phyloP scores from a whole-genome alignment of 2,888 invertebrate species.

The Agrotis puta region DNA sequence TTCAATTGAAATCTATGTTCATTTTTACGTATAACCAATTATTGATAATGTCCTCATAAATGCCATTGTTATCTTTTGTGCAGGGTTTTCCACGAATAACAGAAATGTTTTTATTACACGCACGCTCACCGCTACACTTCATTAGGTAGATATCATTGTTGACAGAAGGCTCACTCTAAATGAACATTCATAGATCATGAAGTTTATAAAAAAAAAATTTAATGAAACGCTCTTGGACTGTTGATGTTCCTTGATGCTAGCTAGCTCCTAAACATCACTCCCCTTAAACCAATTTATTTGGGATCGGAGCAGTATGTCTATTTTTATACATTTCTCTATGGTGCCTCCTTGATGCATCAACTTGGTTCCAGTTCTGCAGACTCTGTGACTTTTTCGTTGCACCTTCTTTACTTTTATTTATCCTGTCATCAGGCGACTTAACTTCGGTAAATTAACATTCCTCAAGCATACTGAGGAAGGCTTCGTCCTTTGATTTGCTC shows the following conservation, averaged over 20 bases:
- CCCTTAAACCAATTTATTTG: background rate
- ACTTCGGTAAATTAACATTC: slow-evolving; percentile 66
- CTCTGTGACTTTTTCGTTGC: background rate
- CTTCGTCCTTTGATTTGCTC: slow-evolving; percentile 63
- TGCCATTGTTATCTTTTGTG: slow-evolving; percentile 51
- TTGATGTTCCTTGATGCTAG: background rate
- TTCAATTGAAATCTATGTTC: background rate
- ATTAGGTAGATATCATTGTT: background rate
- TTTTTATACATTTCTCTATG: background rate
- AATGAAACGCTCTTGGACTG: too few relatives aligned
- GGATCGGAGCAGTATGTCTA: background rate
- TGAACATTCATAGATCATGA: background rate
- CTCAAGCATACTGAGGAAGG: slow-evolving; percentile 62
- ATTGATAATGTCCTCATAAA: slow-evolving; percentile 32
- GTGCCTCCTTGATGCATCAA: too few relatives aligned
- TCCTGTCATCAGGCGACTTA: background rate
- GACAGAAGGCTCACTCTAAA: slow-evolving; percentile 17
- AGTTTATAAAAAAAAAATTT: background rate
- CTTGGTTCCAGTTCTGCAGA: background rate
- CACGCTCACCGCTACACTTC: slow-evolving; percentile 44
- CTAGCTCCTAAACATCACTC: background rate
- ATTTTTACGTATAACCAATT: slow-evolving; percentile 1
- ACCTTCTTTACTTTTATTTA: slow-evolving; percentile 20
- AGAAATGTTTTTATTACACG: slow-evolving; percentile 62
- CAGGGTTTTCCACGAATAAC: slow-evolving; percentile 62